These are phyloP conservation scores for Charaxes varanes DNA, from an alignment of 1,140 invertebrate genomes.

Conservation along the genomic window DNA sequence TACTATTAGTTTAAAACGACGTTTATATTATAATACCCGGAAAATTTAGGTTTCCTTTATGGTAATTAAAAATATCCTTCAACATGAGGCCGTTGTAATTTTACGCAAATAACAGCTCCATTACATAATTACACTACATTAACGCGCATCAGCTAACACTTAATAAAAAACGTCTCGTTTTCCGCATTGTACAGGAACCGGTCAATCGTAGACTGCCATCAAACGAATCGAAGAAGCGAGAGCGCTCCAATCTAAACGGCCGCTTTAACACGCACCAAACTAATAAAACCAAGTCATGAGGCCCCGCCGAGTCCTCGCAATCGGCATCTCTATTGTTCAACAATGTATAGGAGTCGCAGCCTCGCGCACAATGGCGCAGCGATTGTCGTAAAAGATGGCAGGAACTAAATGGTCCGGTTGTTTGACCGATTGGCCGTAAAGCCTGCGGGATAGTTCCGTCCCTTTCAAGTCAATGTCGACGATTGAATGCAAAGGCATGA, in stretches of 20 bases:
- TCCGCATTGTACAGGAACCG: slow-evolving; percentile 14
- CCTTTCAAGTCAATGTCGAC: slow-evolving; percentile 33
- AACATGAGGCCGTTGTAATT: too few species aligned
- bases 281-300: slow-evolving; percentile 50
- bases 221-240: slow-evolving; percentile 21
- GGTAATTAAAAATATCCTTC: too few species aligned
- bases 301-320: slow-evolving; percentile 29
- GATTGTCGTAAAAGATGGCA: slow-evolving; percentile 58
- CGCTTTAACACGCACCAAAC: slow-evolving; percentile 16
- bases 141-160: too few species aligned
- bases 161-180: slow-evolving; percentile 1
- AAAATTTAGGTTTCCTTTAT: too few species aligned
- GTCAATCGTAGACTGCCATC: too few species aligned
- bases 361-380: slow-evolving; percentile 37
- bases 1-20: too few species aligned
- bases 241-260: slow-evolving; percentile 30
- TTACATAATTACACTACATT: too few species aligned
- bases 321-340: slow-evolving; percentile 43
- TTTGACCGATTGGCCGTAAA: slow-evolving; percentile 51
- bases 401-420: slow-evolving; percentile 51
- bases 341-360: slow-evolving; percentile 24
- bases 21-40: too few species aligned
- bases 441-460: slow-evolving; percentile 34
- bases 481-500: slow-evolving; percentile 44
- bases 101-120: too few species aligned